Conservation (phyloP, 92 coral and sea anemone species). For the Actinostola sp. region DNA sequence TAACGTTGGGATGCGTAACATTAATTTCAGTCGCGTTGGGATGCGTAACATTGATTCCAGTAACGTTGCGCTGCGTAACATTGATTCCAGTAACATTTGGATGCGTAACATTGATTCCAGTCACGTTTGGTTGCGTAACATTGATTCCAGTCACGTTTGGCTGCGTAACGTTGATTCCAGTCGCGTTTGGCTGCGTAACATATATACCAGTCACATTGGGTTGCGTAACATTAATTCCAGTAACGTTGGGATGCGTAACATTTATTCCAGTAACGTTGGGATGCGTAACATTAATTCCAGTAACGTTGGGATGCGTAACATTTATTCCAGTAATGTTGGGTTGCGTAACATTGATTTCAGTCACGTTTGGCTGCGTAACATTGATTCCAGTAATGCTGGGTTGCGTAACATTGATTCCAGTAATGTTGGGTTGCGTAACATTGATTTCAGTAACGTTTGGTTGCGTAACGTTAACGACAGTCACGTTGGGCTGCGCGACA, state of each 20-base stretch:
- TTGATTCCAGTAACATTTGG: neutral
- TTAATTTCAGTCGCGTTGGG: conserved; percentile 25
- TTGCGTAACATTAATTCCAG: neutral
- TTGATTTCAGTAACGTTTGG: conserved; percentile 11
- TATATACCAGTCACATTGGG: conserved; percentile 26
- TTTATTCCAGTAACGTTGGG: neutral
- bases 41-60: conserved; percentile 6
- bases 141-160: conserved; percentile 23
- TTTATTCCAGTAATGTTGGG: neutral
- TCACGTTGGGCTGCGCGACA: conserved; percentile 9
- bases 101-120: conserved; percentile 5
- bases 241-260: neutral
- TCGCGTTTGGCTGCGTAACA: conserved; percentile 11
- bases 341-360: conserved; percentile 20
- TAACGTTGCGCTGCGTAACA: neutral
- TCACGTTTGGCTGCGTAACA: neutral
- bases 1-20: conserved; percentile 27
- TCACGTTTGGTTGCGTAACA: conserved; percentile 25
- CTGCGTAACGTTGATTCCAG: conserved; percentile 16
- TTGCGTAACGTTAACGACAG: neutral
- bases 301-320: neutral
- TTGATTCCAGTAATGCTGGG: conserved; percentile 21
- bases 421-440: neutral
- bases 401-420: conserved; percentile 15
- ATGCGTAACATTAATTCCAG: neutral